Conservation (phyloP, 2,797 vertebrate species). For the Rhincodon typus region DNA sequence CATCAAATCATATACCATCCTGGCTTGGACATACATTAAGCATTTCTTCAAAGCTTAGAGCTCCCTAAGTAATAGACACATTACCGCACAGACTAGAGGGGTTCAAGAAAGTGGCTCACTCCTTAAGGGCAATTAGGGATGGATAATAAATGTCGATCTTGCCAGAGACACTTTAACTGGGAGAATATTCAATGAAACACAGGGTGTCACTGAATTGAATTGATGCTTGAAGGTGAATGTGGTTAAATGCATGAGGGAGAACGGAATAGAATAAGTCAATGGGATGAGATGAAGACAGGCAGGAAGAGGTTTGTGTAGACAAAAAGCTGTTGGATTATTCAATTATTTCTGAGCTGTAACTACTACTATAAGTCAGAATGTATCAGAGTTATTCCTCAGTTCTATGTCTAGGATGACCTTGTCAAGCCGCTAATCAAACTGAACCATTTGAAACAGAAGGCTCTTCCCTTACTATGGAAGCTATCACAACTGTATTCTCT, state of each 20-base stretch:
- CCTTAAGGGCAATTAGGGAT: not conserved
- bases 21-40: not conserved
- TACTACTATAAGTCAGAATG: not conserved
- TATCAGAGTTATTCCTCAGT: not conserved
- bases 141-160: not conserved
- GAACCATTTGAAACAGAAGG: not conserved
- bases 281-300: no score
- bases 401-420: not conserved
- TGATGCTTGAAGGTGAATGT: not conserved
- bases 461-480: not conserved
- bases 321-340: no score
- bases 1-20: not conserved
- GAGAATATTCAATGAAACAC: not conserved
- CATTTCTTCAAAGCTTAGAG: not conserved
- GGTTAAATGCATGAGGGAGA: not conserved
- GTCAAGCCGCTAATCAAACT: not conserved
- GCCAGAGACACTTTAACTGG: not conserved
- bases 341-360: no score
- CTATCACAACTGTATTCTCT: not conserved
- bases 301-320: no score
- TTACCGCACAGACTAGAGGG: not conserved
- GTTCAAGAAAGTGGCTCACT: not conserved
- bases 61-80: not conserved
- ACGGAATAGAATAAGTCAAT: no score
- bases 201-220: not conserved